These are phyloP conservation scores for Rhorus exstirpatorius DNA, from an alignment of 2,888 invertebrate genomes.

Conservation along the genomic window DNA sequence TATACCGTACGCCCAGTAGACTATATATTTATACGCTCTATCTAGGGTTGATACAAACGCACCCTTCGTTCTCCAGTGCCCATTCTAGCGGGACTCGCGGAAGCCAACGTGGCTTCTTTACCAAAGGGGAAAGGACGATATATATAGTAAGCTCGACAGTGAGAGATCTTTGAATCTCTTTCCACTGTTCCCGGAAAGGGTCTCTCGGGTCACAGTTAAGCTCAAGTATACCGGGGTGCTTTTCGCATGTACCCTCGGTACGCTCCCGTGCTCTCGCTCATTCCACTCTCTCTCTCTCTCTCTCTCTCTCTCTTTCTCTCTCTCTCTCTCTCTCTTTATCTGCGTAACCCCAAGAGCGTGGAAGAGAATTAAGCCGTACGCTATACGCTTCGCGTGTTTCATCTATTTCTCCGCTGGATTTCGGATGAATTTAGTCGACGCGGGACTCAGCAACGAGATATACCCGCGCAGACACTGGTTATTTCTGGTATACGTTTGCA, in stretches of 20 bases:
- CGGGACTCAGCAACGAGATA: constrained; percentile 24
- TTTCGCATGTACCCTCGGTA: constrained; percentile 24
- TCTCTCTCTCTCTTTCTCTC: not conserved
- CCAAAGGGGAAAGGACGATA: not conserved
- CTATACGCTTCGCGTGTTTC: constrained; percentile 38
- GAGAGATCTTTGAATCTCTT: constrained; percentile 38
- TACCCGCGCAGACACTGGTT: constrained; percentile 21
- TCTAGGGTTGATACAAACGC: constrained; percentile 78
- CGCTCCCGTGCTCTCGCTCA: not conserved
- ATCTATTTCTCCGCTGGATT: constrained; percentile 48
- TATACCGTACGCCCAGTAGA: not conserved
- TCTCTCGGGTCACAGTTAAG: constrained; percentile 48
- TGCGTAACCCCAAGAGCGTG: constrained; percentile 34
- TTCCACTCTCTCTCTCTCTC: constrained; percentile 2
- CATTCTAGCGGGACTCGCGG: constrained; percentile 28
- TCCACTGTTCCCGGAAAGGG: constrained; percentile 1
- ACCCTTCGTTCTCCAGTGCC: constrained; percentile 74
- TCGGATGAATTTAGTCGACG: constrained; percentile 20
- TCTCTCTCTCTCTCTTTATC: constrained; percentile 13
- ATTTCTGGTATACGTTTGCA: constrained; percentile 39
- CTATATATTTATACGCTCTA: not conserved
- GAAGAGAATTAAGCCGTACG: constrained; percentile 61
- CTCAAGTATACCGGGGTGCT: constrained; percentile 36
- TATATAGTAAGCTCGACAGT: constrained; percentile 12
- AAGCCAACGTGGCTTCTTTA: constrained; percentile 30